Conservation (phyloP, 2,797 vertebrate species). For the Otus scops region DNA sequence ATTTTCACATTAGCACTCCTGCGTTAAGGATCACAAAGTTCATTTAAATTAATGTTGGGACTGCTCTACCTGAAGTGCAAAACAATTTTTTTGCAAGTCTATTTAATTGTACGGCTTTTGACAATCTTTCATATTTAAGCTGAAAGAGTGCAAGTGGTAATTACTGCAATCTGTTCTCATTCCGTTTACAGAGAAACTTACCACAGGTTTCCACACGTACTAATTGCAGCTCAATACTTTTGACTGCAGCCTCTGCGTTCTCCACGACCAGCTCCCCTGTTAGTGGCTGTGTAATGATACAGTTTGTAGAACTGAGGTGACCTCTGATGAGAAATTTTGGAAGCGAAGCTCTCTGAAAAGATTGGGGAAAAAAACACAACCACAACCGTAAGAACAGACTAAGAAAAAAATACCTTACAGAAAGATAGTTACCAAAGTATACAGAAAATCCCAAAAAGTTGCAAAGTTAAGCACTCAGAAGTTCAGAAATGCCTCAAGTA, state of each 20-base stretch:
- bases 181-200: conserved; percentile 48
- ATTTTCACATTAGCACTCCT: neutral
- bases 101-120: neutral
- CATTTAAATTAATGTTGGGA: neutral
- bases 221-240: conserved; percentile 94
- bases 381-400: neutral
- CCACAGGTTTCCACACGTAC: conserved; percentile 96
- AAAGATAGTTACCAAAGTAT: neutral
- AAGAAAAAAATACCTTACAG: neutral
- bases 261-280: conserved; percentile 92
- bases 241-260: conserved; percentile 87
- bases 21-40: rapidly evolving
- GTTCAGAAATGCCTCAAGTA: neutral
- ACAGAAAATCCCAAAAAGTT: rapidly evolving
- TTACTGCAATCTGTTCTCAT: rapidly evolving
- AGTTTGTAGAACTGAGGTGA: conserved; percentile 89
- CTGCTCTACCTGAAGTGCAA: neutral
- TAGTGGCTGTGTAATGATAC: conserved; percentile 88
- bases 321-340: conserved; percentile 92
- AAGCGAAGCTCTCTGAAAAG: conserved; percentile 80
- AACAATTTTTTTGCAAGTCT: neutral
- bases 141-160: neutral
- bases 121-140: neutral
- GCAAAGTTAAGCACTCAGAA: neutral
- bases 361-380: neutral